phyloP scores from a whole-genome alignment of 2,888 invertebrate species.

The Limnephilus auricula region DNA sequence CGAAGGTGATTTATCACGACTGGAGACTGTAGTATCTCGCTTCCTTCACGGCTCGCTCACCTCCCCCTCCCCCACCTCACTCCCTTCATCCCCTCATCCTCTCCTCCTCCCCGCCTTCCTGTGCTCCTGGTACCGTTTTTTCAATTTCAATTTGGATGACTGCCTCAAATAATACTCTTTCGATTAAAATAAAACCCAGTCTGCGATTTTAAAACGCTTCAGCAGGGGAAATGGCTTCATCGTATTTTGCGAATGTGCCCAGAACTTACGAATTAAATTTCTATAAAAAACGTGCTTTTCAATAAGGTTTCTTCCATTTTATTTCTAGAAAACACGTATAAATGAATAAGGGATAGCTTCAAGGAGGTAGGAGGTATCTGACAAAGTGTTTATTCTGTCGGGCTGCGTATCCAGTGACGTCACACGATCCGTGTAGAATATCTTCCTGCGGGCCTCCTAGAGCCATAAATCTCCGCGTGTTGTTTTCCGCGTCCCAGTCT shows the following conservation, averaged over 20 bases:
- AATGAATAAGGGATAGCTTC: not conserved
- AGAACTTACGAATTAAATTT: conserved; percentile 4
- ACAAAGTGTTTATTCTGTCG: conserved; percentile 8
- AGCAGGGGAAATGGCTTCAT: conserved; percentile 14
- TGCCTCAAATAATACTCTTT: conserved; percentile 64
- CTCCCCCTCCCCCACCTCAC: conserved; percentile 56
- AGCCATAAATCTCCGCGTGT: conserved; percentile 63
- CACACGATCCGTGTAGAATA: conserved; percentile 52
- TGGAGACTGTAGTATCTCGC: conserved; percentile 65
- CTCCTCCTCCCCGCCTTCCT: conserved; percentile 49
- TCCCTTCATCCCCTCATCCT: conserved; percentile 36
- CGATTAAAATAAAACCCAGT: conserved; percentile 63
- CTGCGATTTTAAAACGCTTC: conserved; percentile 38
- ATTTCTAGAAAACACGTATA: not conserved
- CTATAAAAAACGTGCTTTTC: not conserved
- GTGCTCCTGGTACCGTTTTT: conserved; percentile 60
- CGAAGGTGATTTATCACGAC: conserved; percentile 77
- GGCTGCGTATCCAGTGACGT: conserved; percentile 43
- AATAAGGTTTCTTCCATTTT: not conserved
- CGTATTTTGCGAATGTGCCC: not conserved
- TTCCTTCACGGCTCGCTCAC: conserved; percentile 61
- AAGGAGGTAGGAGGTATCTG: not conserved
- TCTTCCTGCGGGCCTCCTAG: conserved; percentile 50
- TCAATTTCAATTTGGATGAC: conserved; percentile 66
- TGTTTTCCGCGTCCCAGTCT: conserved; percentile 62